Base-by-base conservation (phyloP, 2,888 invertebrate genomes). In the Acanthoscelides obtectus region DNA sequence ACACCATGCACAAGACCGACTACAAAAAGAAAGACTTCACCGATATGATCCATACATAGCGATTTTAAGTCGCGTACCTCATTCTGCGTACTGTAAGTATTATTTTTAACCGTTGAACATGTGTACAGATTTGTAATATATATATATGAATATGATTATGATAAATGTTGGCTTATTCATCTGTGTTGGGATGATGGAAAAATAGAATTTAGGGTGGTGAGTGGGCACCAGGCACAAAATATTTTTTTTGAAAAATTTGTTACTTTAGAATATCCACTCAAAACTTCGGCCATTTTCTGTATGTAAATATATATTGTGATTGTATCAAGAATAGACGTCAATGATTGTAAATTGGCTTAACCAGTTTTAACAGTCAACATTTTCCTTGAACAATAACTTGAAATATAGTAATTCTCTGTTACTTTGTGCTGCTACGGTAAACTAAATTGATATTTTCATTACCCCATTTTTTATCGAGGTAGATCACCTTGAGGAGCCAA, bases 1-100 rank as follows among this genome's bases (percentile, higher is more conserved):
- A 89, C 78, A 89, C 90, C 25, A 87, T 89, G 80, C 90, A 90
- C 80, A 84, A 84, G 70, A 81, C 85, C 19, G 86, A 86, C 73
- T 83, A 79, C 75, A 79, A 84, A 73, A 81, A 84, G 77, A 84
- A 83, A 80, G 85, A 85, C 73, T 81, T 82, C 68, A 79, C 84
- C 68, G 85, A 86, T 76, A 83, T 84, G 68, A 82, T 79, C 72
- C 84, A 84, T 74, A 84, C 85, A 78, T 85, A 85, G 85, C 86
- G 79, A 66, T 70, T 72, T 4, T 45, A 45, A 45, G 45, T 12
- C 12, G 1, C 45, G 45, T 45, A 45, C 45, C 45, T 45, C 45
- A 45, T 70, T 67, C 20, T 71, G 73, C 69, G 66, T 71, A 69
- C 72, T 74, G 72, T 76, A 76, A 77, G 78, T 78, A 78, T 78